These are phyloP conservation scores for Burhinus oedicnemus DNA, from an alignment of 2,113 vertebrate species.

Conservation along the genomic window DNA sequence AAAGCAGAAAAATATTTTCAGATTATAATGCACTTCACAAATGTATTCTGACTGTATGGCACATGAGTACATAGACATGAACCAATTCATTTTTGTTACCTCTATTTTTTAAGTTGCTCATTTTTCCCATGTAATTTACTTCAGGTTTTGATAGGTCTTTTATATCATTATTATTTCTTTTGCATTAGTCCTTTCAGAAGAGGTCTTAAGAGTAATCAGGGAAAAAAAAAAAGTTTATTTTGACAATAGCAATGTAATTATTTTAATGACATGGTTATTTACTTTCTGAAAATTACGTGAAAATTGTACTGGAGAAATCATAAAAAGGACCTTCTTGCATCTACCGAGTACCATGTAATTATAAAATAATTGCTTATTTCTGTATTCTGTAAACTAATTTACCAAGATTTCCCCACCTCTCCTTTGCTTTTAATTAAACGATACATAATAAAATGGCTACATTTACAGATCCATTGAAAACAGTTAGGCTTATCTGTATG, in stretches of 20 bases:
- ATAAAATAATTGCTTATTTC: constrained; percentile 23
- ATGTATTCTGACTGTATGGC: not conserved
- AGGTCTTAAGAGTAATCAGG: not conserved
- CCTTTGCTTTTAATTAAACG: not conserved
- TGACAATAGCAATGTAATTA: not conserved
- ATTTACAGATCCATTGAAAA: not conserved
- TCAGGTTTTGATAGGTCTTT: not conserved
- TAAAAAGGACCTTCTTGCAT: not conserved
- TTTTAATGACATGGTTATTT: constrained; percentile 19
- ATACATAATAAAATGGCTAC: not conserved
- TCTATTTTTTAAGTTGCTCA: not conserved
- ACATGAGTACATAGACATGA: not conserved
- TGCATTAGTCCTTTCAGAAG: not conserved
- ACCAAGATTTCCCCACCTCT: not conserved
- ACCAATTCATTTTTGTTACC: not conserved
- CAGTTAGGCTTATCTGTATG: not conserved
- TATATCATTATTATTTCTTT: not conserved
- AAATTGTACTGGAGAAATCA: not conserved
- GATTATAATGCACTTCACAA: not conserved
- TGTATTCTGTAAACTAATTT: not conserved
- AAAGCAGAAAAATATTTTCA: not conserved
- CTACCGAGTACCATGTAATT: not conserved
- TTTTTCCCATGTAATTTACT: not conserved
- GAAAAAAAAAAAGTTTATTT: not conserved
- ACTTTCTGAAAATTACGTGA: not conserved